phyloP scores from a whole-genome alignment of 2,113 vertebrate species.

The Coturnix japonica region DNA sequence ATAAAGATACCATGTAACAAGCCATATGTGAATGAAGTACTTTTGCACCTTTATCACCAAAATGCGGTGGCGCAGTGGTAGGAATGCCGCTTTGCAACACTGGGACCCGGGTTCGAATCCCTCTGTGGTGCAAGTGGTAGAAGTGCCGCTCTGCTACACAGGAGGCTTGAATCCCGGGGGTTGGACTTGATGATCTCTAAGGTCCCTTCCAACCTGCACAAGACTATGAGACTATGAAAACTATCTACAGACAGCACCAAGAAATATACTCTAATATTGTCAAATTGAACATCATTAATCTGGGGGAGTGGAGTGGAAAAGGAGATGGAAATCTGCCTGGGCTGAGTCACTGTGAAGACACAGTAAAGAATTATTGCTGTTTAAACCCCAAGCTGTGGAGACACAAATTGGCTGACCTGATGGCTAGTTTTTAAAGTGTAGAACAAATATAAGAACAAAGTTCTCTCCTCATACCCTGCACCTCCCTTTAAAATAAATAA shows the following conservation, averaged over 20 bases:
- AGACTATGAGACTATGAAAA: too few species aligned
- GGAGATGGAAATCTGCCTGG: constrained; percentile 26
- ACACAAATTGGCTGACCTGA: constrained; percentile 35
- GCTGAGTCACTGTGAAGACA: constrained; percentile 42
- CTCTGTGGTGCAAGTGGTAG: too few species aligned
- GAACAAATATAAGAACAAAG: background rate
- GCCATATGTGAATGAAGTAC: background rate
- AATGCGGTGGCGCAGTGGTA: too few species aligned
- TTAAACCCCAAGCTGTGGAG: constrained; percentile 19
- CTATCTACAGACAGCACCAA: background rate
- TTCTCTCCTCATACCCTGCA: background rate
- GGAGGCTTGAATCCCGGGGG: too few species aligned
- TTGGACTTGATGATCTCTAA: too few species aligned
- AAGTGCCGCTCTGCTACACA: too few species aligned
- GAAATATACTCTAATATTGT: background rate
- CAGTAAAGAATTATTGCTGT: background rate
- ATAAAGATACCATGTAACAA: background rate
- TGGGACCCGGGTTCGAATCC: too few species aligned
- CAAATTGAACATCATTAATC: constrained; percentile 24
- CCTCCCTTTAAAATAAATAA: background rate
- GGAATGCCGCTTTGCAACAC: too few species aligned
- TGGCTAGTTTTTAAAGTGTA: constrained; percentile 7
- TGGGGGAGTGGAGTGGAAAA: constrained; percentile 1
- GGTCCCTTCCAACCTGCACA: too few species aligned
- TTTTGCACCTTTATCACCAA: background rate